A percentile compares a stretch with the other conserved stretches of the same genome.
Conservation (phyloP, 2,113 vertebrate species). For the Lipotes vexillifer region DNA sequence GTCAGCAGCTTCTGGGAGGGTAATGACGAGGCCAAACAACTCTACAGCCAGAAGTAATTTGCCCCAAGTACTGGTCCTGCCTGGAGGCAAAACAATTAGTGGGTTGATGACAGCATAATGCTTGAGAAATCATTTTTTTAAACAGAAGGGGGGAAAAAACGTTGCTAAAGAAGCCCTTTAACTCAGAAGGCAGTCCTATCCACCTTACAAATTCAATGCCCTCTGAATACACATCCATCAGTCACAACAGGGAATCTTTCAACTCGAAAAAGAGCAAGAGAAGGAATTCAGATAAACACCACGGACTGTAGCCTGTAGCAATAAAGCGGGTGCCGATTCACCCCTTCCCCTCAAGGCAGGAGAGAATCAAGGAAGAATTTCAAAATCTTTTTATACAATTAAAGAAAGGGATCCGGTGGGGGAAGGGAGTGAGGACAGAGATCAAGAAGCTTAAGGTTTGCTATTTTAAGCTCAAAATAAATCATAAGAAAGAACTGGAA, state of each 20-base stretch:
- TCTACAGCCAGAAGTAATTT: constrained; percentile 17
- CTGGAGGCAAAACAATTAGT: constrained; percentile 45
- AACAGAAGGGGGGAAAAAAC: not conserved
- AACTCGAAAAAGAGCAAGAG: constrained; percentile 55
- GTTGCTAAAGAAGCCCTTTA: constrained; percentile 54
- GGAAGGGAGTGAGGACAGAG: constrained; percentile 17
- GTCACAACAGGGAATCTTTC: constrained; percentile 56
- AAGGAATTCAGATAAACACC: constrained; percentile 50
- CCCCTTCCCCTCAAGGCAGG: constrained; percentile 39
- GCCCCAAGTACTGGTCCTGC: not conserved
- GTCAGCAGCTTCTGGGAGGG: not conserved
- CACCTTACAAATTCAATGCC: constrained; percentile 34
- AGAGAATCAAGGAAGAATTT: constrained; percentile 72
- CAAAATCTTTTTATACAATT: constrained; percentile 70
- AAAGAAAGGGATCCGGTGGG: constrained; percentile 23
- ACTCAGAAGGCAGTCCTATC: constrained; percentile 34
- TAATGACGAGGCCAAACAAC: not conserved
- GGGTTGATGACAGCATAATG: constrained; percentile 19
- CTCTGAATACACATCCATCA: constrained; percentile 47
- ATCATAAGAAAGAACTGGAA: constrained; percentile 55
- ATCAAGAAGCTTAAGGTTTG: constrained; percentile 54
- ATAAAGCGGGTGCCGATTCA: constrained; percentile 42
- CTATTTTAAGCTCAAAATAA: constrained; percentile 61
- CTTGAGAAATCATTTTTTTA: constrained; percentile 12
- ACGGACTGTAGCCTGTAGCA: not conserved